These are phyloP conservation scores for Drosophila infuscata DNA, from an alignment of 2,888 invertebrate genomes.

Conservation along the genomic window DNA sequence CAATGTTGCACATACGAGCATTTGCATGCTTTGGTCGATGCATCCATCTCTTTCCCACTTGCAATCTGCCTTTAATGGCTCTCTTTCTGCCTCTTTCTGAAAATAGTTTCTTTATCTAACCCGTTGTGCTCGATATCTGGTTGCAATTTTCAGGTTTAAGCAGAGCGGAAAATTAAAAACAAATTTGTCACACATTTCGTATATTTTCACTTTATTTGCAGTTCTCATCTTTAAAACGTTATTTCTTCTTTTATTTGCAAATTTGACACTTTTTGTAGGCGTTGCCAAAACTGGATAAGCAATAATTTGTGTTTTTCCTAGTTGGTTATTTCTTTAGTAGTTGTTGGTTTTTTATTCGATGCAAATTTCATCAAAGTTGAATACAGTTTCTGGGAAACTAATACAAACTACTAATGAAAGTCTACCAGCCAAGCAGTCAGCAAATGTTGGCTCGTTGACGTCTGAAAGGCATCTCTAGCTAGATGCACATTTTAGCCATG, in stretches of 20 bases:
- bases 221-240: constrained; percentile 20
- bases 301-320: neutral
- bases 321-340: neutral
- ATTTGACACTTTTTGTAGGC: constrained; percentile 16
- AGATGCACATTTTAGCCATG: constrained; percentile 49
- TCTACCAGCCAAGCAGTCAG: constrained; percentile 38
- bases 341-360: neutral
- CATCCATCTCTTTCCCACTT: neutral
- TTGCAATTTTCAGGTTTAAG: constrained; percentile 74
- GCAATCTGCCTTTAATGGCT: neutral
- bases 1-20: constrained; percentile 54
- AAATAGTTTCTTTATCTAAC: constrained; percentile 75
- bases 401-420: constrained; percentile 33
- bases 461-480: constrained; percentile 69
- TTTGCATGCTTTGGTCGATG: constrained; percentile 49
- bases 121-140: constrained; percentile 39
- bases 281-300: neutral
- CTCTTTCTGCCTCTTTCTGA: neutral
- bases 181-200: constrained; percentile 68
- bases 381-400: constrained; percentile 15
- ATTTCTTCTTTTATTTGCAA: constrained; percentile 30
- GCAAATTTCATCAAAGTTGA: constrained; percentile 27
- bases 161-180: constrained; percentile 82
- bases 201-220: constrained; percentile 47
- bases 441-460: constrained; percentile 64